Base-by-base conservation (phyloP, 2,888 invertebrate genomes). In the Monoplex corrugatus region DNA sequence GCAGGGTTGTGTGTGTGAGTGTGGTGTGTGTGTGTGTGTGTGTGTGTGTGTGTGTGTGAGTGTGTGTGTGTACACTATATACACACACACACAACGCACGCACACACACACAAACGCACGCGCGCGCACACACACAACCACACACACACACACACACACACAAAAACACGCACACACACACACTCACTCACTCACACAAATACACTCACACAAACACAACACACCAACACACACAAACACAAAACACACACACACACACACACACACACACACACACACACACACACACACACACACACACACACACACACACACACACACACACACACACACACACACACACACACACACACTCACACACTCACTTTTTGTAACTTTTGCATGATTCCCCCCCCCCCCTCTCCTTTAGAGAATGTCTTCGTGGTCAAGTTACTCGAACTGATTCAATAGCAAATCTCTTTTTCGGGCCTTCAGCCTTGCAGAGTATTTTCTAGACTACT, bases 231-330 rank as follows among this genome's bases (percentile, higher is more conserved):
- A 72, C 72, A 72, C 72, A 32, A 13, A 32, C 28, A 72, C 28
- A 23, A n/a, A 72, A 72, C 6, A 72, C 8, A 8, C 16, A 72
- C 19, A 72, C 72, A 72, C n/a, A n/a, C n/a, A n/a, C n/a, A n/a
- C n/a, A n/a, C 57, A 72, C 72, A 72, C 16, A 13, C 16, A 72
- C 72, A 72, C 16, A n/a, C 35, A 78, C 78, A n/a, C 35, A 32
- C 78, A 35, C 78, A 32, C 78, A n/a, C 35, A 32, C 78, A 35
- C 78, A 78, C 78, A 35, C 78, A 78, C 78, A 35, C 78, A 78
- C 78, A 35, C 78, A 78, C 78, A n/a, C 78, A 78, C 78, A n/a
- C 78, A 78, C 78, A n/a, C 78, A 78, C 78, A 35, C 78, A 78
- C 78, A 78, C 78, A n/a, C 78, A 35, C 78, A 35, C 78, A 78